phyloP scores from a whole-genome alignment of 2,113 vertebrate species.

The Antechinus flavipes region DNA sequence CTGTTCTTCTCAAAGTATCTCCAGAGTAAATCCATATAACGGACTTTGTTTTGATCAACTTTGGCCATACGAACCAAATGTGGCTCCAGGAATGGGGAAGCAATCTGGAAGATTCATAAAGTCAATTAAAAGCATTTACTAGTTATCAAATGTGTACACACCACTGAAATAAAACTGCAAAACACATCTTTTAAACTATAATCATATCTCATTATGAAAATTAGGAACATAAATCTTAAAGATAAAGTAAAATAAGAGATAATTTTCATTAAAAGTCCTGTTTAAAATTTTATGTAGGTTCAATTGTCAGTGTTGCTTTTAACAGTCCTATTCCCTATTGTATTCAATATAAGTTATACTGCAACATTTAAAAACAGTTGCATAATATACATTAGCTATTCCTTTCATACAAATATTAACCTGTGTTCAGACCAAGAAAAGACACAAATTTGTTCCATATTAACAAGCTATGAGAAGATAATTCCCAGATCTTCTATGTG shows the following conservation, averaged over 20 bases:
- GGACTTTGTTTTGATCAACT: slow-evolving; percentile 96
- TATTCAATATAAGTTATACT: background rate
- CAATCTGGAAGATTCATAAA: slow-evolving; percentile 87
- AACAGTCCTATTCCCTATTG: background rate
- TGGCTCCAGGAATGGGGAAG: slow-evolving; percentile 95
- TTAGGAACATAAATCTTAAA: slow-evolving; percentile 4
- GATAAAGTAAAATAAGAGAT: background rate
- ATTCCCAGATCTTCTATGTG: background rate
- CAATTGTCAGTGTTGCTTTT: background rate
- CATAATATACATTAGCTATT: background rate
- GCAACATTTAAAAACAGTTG: background rate
- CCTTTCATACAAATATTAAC: background rate
- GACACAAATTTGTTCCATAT: background rate
- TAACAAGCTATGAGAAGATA: background rate
- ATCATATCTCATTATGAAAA: slow-evolving; percentile 1
- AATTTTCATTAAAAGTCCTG: slow-evolving; percentile 26
- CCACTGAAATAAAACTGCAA: slow-evolving; percentile 2
- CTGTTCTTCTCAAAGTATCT: slow-evolving; percentile 97
- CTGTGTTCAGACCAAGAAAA: slow-evolving; percentile 25
- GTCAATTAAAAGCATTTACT: slow-evolving; percentile 37
- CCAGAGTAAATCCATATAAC: slow-evolving; percentile 98
- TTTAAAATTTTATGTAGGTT: background rate
- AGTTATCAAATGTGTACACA: background rate
- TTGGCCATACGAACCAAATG: slow-evolving; percentile 96
- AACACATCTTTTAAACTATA: slow-evolving; percentile 36